Evolutionary conservation across 2,797 vertebrate species (phyloP), one percentile per base, ranked within the genome.

Genomic region (Eupleurogrammus muticus): DNA sequence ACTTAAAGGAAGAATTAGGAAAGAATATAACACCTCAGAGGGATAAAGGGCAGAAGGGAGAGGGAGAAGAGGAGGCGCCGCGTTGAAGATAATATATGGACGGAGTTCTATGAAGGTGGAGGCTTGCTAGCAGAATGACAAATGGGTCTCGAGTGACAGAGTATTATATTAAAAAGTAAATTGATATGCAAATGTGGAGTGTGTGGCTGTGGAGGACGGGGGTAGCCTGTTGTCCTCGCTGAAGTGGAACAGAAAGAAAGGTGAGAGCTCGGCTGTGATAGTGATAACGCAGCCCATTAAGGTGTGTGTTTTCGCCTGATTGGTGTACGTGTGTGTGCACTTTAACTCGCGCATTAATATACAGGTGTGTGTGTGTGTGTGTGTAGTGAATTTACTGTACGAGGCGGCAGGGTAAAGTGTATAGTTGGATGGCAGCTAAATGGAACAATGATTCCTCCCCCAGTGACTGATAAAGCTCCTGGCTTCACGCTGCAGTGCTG

Each of bases 121-220:
- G 48, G 83, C 87, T 86, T 79, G 74, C 82, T 80, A 70, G 79
- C 74, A 44, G 78, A 90, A 90, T 92, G 92, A 93, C 86, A 90
- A 93, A 92, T 89, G 87, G 86, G 76, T 92, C 88, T 91, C 84
- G 79, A 90, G 87, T 92, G 92, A 92, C 90, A 92, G 89, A 90
- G 86, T 89, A 89, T 93, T 92, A 91, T 91, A 91, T 90, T 86
- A 87, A 92, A 92, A 92, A 91, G 89, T 90, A 93, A 93, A 94
- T 92, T 93, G 92, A 94, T 93, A 94, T 94, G 93, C 91, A 94
- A 94, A 94, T 94, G 87, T 79, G 64, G 81, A 87, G 81, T 80
- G 79, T 88, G 87, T 90, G 83, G 87, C 89, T 90, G 89, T 87
- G 80, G 85, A 88, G 88, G 79, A 89, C 89, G 79, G 86, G 89